Evolutionary conservation across 2,888 invertebrate genomes (phyloP).

Genomic region (Salpingus planirostris): DNA sequence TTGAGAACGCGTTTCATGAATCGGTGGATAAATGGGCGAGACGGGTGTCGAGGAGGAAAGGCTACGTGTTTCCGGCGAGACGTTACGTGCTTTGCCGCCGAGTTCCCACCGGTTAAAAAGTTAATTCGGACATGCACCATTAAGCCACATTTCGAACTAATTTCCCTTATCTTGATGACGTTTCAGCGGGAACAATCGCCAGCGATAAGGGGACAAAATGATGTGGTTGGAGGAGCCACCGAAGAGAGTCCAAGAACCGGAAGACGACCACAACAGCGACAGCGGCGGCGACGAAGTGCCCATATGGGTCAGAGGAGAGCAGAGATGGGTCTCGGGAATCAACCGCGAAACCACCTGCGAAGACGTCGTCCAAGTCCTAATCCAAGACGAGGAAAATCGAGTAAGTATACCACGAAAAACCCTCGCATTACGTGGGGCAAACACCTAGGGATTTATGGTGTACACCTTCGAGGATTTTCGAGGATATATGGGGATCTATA

Average conservation of each 20-base stretch:
- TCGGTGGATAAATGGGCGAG: constrained; percentile 12
- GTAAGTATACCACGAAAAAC: constrained; percentile 31
- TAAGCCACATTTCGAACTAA: constrained; percentile 5
- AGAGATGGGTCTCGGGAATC: constrained; percentile 73
- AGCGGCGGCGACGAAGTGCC: constrained; percentile 61
- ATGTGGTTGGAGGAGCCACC: constrained; percentile 35
- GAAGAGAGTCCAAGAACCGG: constrained; percentile 18
- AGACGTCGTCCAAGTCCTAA: constrained; percentile 65
- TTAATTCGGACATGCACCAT: constrained; percentile 12
- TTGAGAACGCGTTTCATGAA: no score
- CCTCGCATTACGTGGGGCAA: no score
- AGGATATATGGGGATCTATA: no score
- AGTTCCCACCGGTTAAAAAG: constrained; percentile 20
- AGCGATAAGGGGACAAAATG: constrained; percentile 19
- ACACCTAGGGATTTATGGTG: no score
- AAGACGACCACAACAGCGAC: constrained; percentile 43
- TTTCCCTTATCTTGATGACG: no score
- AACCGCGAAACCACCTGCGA: constrained; percentile 68
- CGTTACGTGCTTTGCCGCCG: constrained; percentile 21
- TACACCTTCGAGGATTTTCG: no score
- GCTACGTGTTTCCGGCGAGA: constrained; percentile 26
- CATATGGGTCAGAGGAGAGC: constrained; percentile 66
- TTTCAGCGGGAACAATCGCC: no score
- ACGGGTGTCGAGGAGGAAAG: constrained; percentile 11
- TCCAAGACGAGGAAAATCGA: constrained; percentile 46